Evolutionary conservation across 2,797 vertebrate genomes (phyloP).

Genomic region (Thalassophryne amazonica): DNA sequence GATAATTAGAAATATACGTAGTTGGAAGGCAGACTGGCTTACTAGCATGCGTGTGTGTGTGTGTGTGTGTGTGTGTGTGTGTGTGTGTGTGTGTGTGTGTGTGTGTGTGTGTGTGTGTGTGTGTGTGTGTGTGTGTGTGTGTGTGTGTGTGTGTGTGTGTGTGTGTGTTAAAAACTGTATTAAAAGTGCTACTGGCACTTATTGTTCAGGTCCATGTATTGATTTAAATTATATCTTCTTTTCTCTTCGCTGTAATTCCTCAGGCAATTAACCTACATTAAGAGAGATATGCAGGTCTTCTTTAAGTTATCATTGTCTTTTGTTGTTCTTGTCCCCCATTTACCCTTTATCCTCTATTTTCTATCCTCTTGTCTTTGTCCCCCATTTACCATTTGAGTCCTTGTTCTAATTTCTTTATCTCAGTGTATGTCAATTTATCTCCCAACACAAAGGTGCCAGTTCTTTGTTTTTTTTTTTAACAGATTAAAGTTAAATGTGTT

Average conservation of each 20-base stretch:
- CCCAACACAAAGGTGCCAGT: no score
- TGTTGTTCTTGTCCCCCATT: slow-evolving; percentile 54
- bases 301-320: slow-evolving; percentile 62
- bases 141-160: slow-evolving; percentile 22
- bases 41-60: background rate
- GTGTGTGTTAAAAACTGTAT: slow-evolving; percentile 53
- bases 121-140: background rate
- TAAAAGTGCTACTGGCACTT: slow-evolving; percentile 55
- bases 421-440: no score
- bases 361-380: background rate
- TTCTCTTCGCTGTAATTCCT: slow-evolving; percentile 67
- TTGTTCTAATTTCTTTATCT: no score
- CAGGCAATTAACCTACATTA: slow-evolving; percentile 77
- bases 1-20: slow-evolving; percentile 79
- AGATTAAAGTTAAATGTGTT: no score
- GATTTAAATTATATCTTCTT: slow-evolving; percentile 64
- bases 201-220: slow-evolving; percentile 58
- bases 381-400: background rate
- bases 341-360: slow-evolving; percentile 25
- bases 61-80: slow-evolving; percentile 30
- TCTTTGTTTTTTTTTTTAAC: no score
- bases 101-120: slow-evolving; percentile 22
- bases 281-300: slow-evolving; percentile 51
- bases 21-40: slow-evolving; percentile 58
- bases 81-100: slow-evolving; percentile 18